Conservation (phyloP, 2,797 vertebrate genomes). For the Sebastes steindachneri region DNA sequence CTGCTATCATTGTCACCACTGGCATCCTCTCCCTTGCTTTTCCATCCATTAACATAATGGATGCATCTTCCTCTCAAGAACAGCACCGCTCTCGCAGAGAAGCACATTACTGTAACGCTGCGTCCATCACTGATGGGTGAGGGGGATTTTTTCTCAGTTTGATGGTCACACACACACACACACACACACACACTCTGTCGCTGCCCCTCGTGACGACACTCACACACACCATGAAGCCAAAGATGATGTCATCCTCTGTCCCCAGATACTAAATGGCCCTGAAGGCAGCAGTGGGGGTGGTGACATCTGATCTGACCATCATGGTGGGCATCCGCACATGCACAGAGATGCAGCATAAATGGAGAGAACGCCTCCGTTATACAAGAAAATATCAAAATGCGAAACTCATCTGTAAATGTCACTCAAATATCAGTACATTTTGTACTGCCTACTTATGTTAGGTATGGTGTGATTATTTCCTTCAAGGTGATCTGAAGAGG, state of each 20-base stretch:
- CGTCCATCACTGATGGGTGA: conserved; percentile 14
- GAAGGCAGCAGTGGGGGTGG: conserved; percentile 18
- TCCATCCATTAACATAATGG: conserved; percentile 68
- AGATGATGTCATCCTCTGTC: conserved; percentile 61
- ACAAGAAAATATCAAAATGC: background rate
- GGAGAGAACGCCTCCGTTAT: background rate
- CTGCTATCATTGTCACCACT: conserved; percentile 40
- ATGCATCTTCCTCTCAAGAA: conserved; percentile 42
- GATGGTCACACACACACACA: background rate
- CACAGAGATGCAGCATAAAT: background rate
- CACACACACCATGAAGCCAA: conserved; percentile 16
- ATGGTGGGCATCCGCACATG: background rate
- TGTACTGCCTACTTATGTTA: background rate
- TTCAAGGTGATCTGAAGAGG: background rate
- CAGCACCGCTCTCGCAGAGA: conserved; percentile 13
- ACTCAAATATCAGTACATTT: background rate
- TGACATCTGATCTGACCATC: conserved; percentile 27
- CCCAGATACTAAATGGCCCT: conserved; percentile 34
- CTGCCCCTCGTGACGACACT: background rate
- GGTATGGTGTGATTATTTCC: background rate
- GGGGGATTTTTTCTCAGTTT: conserved; percentile 21
- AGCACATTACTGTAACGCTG: conserved; percentile 34
- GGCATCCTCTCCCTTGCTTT: conserved; percentile 23
- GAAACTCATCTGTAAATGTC: background rate
- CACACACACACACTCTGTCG: background rate